Base-by-base conservation (phyloP, 2,113 vertebrate genomes). In the Promerops cafer region DNA sequence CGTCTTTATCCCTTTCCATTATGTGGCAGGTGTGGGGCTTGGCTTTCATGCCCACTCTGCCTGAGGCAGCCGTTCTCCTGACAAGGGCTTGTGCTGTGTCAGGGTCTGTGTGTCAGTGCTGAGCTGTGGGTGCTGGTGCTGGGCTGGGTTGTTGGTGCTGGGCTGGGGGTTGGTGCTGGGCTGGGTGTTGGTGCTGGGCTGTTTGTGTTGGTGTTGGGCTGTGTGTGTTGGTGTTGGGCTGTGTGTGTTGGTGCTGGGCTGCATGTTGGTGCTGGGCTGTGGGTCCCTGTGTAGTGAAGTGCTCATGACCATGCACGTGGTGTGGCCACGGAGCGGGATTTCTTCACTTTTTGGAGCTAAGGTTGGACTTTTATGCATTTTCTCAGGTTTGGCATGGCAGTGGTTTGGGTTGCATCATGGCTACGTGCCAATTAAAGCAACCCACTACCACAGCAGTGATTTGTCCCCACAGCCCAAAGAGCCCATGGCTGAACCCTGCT, bases 231-330 rank as follows among this genome's bases (percentile, higher is more conserved):
- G 30, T 65, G 30, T 31, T 45, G 63, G 42, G 42, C 42, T 66
- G 40, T 7, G 20, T 42, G 35, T 23, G 7, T 17, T 50, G 12
- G 7, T 45, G 19, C 45, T 45, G 45, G 45, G 40, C 40, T 42
- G 27, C n/a, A n/a, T 24, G 53, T 13, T 22, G 31, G 60, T 19
- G 39, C 3, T 16, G 33, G 33, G 27, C 52, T 69, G 10, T 19
- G 52, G 33, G 52, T 14, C 37, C 21, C 52, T 22, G 23, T 15
- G 39, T 27, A 61, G 56, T 22, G 5, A 89, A 53, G 47, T 22
- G 42, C 9, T 3, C 31, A 2, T 16, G 52, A 42, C 30, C 19
- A 6, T 3, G 23, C 11, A 45, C 0, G 0, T n/a, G 18, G 12
- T 78, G 39, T 31, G 60, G 44, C 50, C 54, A 53, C 0, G 2